These are phyloP conservation scores for Naso thynnoides DNA, from an alignment of 2,797 vertebrate species.

Conservation along the genomic window DNA sequence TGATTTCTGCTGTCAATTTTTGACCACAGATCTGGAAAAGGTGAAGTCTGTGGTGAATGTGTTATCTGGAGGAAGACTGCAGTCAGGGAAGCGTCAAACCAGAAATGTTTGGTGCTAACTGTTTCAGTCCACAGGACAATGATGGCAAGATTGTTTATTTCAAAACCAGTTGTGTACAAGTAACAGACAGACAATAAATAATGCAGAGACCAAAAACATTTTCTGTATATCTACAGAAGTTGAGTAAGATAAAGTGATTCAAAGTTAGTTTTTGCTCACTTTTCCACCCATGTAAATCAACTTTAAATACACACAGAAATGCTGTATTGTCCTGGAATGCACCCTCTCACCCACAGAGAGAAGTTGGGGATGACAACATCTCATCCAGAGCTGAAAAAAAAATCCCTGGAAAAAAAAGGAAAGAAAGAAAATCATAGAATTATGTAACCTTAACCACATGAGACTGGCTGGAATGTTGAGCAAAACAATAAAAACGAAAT, in stretches of 20 bases:
- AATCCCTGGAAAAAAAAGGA: constrained; percentile 3
- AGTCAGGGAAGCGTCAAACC: background rate
- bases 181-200: constrained; percentile 85
- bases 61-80: background rate
- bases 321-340: constrained; percentile 47
- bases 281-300: constrained; percentile 57
- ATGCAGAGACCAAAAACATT: constrained; percentile 68
- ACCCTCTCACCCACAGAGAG: constrained; percentile 31
- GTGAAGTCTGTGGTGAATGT: background rate
- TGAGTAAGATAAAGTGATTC: constrained; percentile 53
- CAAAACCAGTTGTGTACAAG: constrained; percentile 83
- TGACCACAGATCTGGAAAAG: background rate
- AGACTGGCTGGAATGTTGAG: constrained; percentile 44
- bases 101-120: background rate
- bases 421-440: background rate
- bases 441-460: constrained; percentile 7
- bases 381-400: constrained; percentile 28
- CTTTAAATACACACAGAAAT: constrained; percentile 64
- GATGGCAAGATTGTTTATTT: constrained; percentile 84
- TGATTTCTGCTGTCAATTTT: background rate
- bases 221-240: constrained; percentile 70
- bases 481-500: constrained; percentile 48
- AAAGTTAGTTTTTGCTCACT: constrained; percentile 42
- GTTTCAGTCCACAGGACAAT: constrained; percentile 4
- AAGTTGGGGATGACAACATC: constrained; percentile 33